Base-by-base conservation (phyloP, 2,113 vertebrate species). In the Plectropomus leopardus region DNA sequence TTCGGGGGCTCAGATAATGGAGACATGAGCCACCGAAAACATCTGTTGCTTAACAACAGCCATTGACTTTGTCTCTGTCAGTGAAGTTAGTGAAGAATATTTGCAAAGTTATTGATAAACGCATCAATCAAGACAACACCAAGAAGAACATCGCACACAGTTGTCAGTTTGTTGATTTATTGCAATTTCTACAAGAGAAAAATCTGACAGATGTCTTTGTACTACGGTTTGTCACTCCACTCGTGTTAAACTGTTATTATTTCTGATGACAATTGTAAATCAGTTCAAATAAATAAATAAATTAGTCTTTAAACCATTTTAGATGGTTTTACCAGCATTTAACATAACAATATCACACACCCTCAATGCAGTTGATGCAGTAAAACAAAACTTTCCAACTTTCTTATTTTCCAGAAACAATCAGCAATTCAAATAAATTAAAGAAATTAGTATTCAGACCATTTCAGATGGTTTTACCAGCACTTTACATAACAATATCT, bases 91-190 rank as follows among this genome's bases (percentile, higher is more conserved):
- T 53, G 17, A 34, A 54, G 10, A 72, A 14, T 24, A 53, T 53
- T 59, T 71, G 28, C 1, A 40, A 64, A 11, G 17, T 71, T 67
- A 34, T 26, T 47, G 40, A 60, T 36, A 30, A 48, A 76, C 23
- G 8, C 47, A 78, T 13, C 58, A 36, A 54, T 34, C 10, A 59
- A 45, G 65, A 69, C 23, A 34, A 63, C 3, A 60, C 4, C 30
- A 65, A 44, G 65, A 70, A 59, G 10, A 30, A 63, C 9, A 23
- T 8, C 9, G 36, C 19, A 53, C 55, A 44, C 2, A 64, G 23
- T 51, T 57, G 44, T 24, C 16, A 63, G 23, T 65, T 71, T 80
- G 21, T 32, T 53, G 3, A 73, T 90, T 92, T 90, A 89, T 88
- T 92, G 23, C 0, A 8, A 14, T 82, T 76, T 21, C 17, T 61